Base-by-base conservation (phyloP, 1,140 invertebrate species). In the Teleogryllus occipitalis region DNA sequence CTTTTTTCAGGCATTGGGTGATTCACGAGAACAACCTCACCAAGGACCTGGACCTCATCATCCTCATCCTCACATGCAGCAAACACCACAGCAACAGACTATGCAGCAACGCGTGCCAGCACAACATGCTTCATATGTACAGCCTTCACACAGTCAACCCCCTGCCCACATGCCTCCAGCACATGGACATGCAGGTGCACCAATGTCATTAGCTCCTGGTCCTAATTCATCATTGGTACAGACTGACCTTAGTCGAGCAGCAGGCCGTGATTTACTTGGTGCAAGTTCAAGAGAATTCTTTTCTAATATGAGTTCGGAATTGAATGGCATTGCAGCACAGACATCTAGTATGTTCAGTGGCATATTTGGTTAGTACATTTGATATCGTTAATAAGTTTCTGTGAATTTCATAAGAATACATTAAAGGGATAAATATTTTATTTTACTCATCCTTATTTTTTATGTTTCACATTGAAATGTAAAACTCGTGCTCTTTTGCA, bases 311-410 rank as follows among this genome's bases (percentile, higher is more conserved):
- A 94, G 94, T 83, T 95, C 90, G 27, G 95, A 96, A 86, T 88
- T 97, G 47, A 97, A 97, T 85, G 96, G 95, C 8, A 90, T 97
- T 76, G 95, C 96, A 46, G 92, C 94, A 10, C 95, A 96, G 83
- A 97, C 96, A 0, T 93, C 94, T 8, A 96, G 91, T 83, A 95
- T 97, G 91, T 96, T 98, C 83, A 96, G 94, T 80, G 96, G 95
- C 85, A 90, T 97, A 82, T 97, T 98, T 85, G 93, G 94, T 86
- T 85, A 91, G 92, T 89, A 47, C 18, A 10, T 65, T 65, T 10
- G 2, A 39, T 39, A 39, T 39, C 27, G 1, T 39, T 39, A 1
- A 39, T 5, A 39, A 39, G 27, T 39, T 39, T 39, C 27, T 39
- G 27, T 39, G 27, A 39, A 39, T 39, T 39, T 39, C 27, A 39